Percentiles rank a stretch among this genome's conserved stretches.
Evolutionary conservation across 2,797 vertebrate species (phyloP).

Genomic region (Sciurus vulgaris): DNA sequence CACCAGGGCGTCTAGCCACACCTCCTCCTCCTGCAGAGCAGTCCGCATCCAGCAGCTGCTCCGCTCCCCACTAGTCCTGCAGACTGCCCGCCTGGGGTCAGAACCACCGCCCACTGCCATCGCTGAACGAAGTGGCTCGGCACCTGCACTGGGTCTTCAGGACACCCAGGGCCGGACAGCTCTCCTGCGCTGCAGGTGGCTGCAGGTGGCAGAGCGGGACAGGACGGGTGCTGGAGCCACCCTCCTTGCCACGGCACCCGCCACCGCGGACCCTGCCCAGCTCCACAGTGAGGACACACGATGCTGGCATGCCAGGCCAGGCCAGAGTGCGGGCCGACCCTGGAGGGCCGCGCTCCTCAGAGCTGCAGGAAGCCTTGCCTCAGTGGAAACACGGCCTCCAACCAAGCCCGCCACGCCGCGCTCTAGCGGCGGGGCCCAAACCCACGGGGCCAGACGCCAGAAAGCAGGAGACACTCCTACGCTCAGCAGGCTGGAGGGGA

Average conservation of each 20-base stretch:
- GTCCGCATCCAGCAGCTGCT: not conserved
- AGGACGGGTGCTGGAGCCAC: not conserved
- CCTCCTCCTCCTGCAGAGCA: not conserved
- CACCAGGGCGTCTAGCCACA: too few relatives aligned
- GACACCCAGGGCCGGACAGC: rapidly evolving
- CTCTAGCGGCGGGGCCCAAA: not conserved
- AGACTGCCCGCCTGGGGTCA: not conserved
- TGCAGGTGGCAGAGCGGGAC: not conserved
- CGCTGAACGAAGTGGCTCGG: not conserved
- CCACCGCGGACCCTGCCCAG: not conserved
- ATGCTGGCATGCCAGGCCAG: not conserved
- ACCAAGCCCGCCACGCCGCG: rapidly evolving
- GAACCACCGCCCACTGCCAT: not conserved
- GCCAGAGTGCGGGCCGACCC: not conserved
- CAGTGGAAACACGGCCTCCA: not conserved
- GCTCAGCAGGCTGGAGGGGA: not conserved
- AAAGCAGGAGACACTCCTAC: not conserved
- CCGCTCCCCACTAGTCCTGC: not conserved
- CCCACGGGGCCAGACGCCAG: not conserved
- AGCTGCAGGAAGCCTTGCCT: not conserved
- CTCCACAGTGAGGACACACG: not conserved
- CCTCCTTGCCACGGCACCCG: not conserved
- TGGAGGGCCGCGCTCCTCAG: not conserved
- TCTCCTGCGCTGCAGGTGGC: not conserved
- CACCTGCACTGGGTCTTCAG: not conserved